Base-by-base conservation (phyloP, 2,797 vertebrate genomes). In the Cossypha polioptera region DNA sequence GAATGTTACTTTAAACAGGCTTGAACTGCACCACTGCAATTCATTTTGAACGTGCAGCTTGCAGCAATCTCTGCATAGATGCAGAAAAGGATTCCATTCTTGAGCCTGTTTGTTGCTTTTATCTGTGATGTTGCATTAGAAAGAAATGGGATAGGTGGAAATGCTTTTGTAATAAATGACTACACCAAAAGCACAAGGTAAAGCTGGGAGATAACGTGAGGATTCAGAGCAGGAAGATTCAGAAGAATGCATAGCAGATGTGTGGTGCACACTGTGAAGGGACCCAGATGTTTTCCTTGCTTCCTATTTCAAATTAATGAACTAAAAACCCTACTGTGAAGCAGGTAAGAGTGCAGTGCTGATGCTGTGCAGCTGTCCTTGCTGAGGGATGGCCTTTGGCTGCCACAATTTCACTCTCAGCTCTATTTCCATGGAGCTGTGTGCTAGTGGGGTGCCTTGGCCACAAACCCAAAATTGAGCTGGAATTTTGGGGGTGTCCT, bases 111-210 rank as follows among this genome's bases (percentile, higher is more conserved):
- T 54, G 66, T 33, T 90, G 50, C 86, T 91, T 92, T 76, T 67
- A 62, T 63, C 68, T 89, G 65, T 72, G 51, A 78, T 86, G 65
- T 63, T 91, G 68, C 68, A 89, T 92, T 77, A 94, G 67, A 78
- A 90, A 87, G 78, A 84, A 85, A 91, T 21, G 47, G 86, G 69
- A 29, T 67, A n/a, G 59, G 9, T 62, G 74, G 50, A 85, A 57
- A 68, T 36, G 48, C 93, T 88, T 9, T 29, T 40, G 18, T 55
- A 79, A 79, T 71, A 92, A 92, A 88, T 61, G 14, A 57, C 63
- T 88, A 22, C n/a, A 33, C 54, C 21, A 13, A 24, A 86, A 76
- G 31, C 43, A 16, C 47, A 53, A 38, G 40, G 36, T 85, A 62
- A 83, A 83, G 73, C 29, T 61, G 73, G 38, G 55, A 59, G 54